phyloP scores from a whole-genome alignment of 2,888 invertebrate genomes.

The Erebia palarica region DNA sequence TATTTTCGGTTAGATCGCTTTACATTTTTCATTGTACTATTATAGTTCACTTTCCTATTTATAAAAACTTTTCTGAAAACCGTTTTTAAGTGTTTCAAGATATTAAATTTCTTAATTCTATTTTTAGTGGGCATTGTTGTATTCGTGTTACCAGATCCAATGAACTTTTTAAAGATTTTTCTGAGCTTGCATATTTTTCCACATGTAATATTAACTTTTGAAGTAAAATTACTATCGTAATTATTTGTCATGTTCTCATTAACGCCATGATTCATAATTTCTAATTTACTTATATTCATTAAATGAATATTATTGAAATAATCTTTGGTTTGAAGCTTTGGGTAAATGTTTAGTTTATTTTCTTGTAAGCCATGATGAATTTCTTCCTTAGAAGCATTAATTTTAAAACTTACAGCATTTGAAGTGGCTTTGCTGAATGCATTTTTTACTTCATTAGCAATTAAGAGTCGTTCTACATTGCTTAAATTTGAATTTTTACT shows the following conservation, averaged over 20 bases:
- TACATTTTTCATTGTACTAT: slow-evolving; percentile 32
- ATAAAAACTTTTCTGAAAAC: slow-evolving; percentile 57
- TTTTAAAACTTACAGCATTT: not conserved
- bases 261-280: not conserved
- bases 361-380: not conserved
- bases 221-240: not conserved
- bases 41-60: slow-evolving; percentile 37
- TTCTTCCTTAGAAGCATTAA: not conserved
- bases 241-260: not conserved
- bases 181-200: slow-evolving; percentile 32
- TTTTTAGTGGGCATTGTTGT: slow-evolving; percentile 25
- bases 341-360: not conserved
- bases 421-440: not conserved
- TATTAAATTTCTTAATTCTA: slow-evolving; percentile 46
- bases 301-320: not conserved
- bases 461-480: not conserved
- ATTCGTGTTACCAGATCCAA: slow-evolving; percentile 38
- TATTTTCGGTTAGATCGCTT: slow-evolving; percentile 42
- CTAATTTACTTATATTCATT: not conserved
- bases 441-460: not conserved
- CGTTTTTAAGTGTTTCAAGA: slow-evolving; percentile 56
- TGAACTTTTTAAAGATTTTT: slow-evolving; percentile 16
- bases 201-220: slow-evolving; percentile 35
- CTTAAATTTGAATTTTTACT: not conserved
- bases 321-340: not conserved